Percentiles rank a stretch among this genome's conserved stretches.
Conservation (phyloP, 2,888 invertebrate species). For the Entomobrya proxima region DNA sequence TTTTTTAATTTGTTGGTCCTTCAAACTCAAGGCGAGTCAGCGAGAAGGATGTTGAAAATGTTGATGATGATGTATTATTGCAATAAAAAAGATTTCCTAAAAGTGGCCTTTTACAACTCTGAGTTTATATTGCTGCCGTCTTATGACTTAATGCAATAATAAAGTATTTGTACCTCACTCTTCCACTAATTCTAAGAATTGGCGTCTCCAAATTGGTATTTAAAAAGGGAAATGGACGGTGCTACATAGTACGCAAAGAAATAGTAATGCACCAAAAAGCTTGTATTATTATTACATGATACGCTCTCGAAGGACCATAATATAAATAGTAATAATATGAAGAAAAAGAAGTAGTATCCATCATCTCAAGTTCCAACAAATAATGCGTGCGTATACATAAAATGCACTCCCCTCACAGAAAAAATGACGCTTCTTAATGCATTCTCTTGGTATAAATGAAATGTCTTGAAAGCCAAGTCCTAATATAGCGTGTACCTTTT, state of each 20-base stretch:
- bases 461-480: slow-evolving; percentile 47
- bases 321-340: slow-evolving; percentile 27
- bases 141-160: slow-evolving; percentile 16
- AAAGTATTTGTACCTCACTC: slow-evolving; percentile 36
- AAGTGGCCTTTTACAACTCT: slow-evolving; percentile 61
- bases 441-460: slow-evolving; percentile 28
- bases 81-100: slow-evolving; percentile 61
- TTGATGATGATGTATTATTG: slow-evolving; percentile 47
- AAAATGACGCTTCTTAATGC: slow-evolving; percentile 56
- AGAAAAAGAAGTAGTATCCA: slow-evolving; percentile 43
- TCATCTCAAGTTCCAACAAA: slow-evolving; percentile 52
- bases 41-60: slow-evolving; percentile 29
- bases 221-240: slow-evolving; percentile 45
- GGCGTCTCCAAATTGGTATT: slow-evolving; percentile 57
- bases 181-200: slow-evolving; percentile 16
- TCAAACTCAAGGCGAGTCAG: slow-evolving; percentile 58
- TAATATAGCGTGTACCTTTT: slow-evolving; percentile 44
- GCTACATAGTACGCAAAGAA: background rate
- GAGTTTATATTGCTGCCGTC: slow-evolving; percentile 15
- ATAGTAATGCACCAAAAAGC: slow-evolving; percentile 34
- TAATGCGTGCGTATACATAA: slow-evolving; percentile 43
- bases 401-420: slow-evolving; percentile 38
- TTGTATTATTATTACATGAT: slow-evolving; percentile 15
- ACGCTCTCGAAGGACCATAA: slow-evolving; percentile 23
- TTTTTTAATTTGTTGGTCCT: slow-evolving; percentile 62